Conservation (phyloP, 2,797 vertebrate genomes). For the Pagetopsis macropterus region DNA sequence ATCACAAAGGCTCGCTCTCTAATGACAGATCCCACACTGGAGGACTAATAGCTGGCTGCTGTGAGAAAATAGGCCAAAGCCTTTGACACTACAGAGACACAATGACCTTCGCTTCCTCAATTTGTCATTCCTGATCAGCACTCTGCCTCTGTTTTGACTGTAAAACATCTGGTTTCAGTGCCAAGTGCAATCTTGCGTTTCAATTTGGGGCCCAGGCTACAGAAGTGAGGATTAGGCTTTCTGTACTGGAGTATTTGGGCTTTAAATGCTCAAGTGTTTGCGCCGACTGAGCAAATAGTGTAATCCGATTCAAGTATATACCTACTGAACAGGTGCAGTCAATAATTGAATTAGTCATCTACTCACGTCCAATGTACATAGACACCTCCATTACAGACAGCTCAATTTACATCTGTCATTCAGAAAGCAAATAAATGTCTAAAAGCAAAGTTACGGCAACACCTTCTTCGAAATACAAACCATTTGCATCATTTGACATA, state of each 20-base stretch:
- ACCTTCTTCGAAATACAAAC: conserved; percentile 7
- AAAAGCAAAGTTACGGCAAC: conserved; percentile 5
- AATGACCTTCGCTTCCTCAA: conserved; percentile 59
- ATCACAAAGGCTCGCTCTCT: conserved; percentile 54
- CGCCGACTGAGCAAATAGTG: conserved; percentile 34
- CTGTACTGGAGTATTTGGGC: background rate
- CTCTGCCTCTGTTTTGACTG: conserved; percentile 72
- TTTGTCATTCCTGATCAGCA: conserved; percentile 59
- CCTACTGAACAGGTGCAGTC: conserved; percentile 49
- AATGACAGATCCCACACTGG: conserved; percentile 62
- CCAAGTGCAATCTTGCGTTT: conserved; percentile 17
- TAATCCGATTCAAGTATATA: conserved; percentile 29
- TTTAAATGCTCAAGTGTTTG: conserved; percentile 23
- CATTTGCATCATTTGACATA: background rate
- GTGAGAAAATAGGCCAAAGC: conserved; percentile 58
- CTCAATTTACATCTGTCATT: conserved; percentile 31
- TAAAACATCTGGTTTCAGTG: conserved; percentile 72
- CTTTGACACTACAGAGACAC: conserved; percentile 55
- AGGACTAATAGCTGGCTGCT: conserved; percentile 60
- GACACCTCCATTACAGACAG: conserved; percentile 43
- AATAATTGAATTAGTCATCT: conserved; percentile 27
- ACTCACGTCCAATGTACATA: conserved; percentile 46
- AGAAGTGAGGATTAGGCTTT: conserved; percentile 5
- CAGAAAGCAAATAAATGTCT: conserved; percentile 32
- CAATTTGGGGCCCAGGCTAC: conserved; percentile 7